Evolutionary conservation across 2,797 vertebrate species (phyloP).

Genomic region (Coccyzus lansbergi): DNA sequence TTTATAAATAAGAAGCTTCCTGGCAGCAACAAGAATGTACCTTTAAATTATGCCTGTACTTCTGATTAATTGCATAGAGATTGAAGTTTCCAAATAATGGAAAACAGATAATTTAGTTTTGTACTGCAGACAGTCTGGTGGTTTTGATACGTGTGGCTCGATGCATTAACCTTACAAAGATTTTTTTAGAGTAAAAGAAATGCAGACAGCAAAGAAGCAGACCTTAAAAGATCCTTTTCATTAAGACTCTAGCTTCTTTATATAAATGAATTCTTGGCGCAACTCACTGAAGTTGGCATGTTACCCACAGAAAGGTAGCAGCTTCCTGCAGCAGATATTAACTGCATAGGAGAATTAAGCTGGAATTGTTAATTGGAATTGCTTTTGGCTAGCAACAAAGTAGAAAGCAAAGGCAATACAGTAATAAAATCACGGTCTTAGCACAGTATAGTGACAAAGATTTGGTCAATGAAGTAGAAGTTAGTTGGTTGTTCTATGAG

Average conservation of each 20-base stretch:
- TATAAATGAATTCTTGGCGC: background rate
- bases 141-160: background rate
- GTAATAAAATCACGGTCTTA: background rate
- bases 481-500: background rate
- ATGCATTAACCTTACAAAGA: background rate
- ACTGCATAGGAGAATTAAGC: background rate
- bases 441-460: background rate
- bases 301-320: background rate
- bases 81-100: background rate
- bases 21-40: background rate
- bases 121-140: background rate
- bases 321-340: background rate
- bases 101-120: background rate
- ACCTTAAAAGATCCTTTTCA: background rate
- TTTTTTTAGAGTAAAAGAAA: background rate
- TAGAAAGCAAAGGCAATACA: background rate
- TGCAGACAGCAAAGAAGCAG: background rate
- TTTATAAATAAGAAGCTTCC: background rate
- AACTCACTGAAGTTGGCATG: background rate
- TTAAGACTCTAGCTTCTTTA: background rate
- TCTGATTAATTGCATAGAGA: background rate
- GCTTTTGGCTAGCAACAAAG: background rate
- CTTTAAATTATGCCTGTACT: background rate
- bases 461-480: background rate
- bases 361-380: background rate